Evolutionary conservation across 1,140 invertebrate genomes (phyloP), one percentile per base, ranked within the genome.

Genomic region (Asbolus verrucosus): DNA sequence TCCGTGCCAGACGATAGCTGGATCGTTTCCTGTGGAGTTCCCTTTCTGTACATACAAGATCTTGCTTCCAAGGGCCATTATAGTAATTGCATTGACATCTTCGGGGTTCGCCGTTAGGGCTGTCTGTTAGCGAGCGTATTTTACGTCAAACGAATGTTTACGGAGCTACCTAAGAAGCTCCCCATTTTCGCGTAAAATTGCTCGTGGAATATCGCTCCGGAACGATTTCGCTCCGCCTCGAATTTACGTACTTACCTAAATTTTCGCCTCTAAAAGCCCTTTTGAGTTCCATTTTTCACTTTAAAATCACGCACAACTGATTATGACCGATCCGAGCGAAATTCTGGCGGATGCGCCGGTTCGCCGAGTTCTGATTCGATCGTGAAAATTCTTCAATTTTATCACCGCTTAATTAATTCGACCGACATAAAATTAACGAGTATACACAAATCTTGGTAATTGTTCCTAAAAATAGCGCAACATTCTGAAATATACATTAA

Each of bases 1-100:
- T n/a, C n/a, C n/a, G n/a, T n/a, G n/a, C n/a, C 39, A 6, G 39
- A 41, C 24, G 3, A 27, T 3, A 27, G 24, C 24, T 4, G 24
- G 24, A 27, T 8, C 24, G n/a, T n/a, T n/a, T n/a, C n/a, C n/a
- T n/a, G n/a, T n/a, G n/a, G n/a, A n/a, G n/a, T n/a, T n/a, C 24
- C 24, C 8, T 27, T 27, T 27, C 24, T 3, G 3, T 8, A 27
- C 24, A 27, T 4, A 27, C 24, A 36, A 36, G 11, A 6, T 54
- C 46, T 24, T n/a, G 11, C 46, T 54, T 30, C 24, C 14, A n/a
- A 39, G 46, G 15, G 46, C 65, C 65, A 67, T 67, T 67, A 59
- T 30, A 67, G 65, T 67, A 67, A 67, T 67, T 67, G 65, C 65
- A 59, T 67, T 67, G 65, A 67, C 65, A 59, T 67, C 65, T 54